These are phyloP conservation scores for Drosophila meridiana DNA, from an alignment of 2,888 invertebrate genomes.

Conservation along the genomic window DNA sequence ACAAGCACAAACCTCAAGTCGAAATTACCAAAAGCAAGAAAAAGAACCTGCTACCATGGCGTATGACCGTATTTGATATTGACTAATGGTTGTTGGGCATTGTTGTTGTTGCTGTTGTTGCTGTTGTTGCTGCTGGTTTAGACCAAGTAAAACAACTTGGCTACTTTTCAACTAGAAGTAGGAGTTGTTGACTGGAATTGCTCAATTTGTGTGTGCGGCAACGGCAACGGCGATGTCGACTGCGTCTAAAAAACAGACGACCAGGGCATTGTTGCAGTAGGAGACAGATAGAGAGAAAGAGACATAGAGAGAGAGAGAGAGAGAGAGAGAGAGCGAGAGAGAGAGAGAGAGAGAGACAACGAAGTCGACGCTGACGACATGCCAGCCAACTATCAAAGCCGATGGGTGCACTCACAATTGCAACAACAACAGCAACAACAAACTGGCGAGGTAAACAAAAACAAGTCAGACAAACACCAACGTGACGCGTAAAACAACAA, in stretches of 20 bases:
- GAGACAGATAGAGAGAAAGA: no score
- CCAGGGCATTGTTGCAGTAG: conserved; percentile 31
- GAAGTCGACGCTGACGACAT: conserved; percentile 53
- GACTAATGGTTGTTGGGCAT: conserved; percentile 65
- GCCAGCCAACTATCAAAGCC: conserved; percentile 40
- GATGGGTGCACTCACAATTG: conserved; percentile 42
- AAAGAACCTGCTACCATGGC: conserved; percentile 76
- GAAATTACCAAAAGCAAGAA: conserved; percentile 69
- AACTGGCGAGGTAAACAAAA: conserved; percentile 30
- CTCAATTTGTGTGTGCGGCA: conserved; percentile 76
- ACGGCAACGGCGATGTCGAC: conserved; percentile 26
- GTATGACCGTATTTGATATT: conserved; percentile 78
- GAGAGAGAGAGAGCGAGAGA: no score
- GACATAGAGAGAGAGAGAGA: background rate
- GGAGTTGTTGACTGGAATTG: conserved; percentile 81
- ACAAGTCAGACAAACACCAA: conserved; percentile 59
- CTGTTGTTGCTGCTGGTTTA: conserved; percentile 49
- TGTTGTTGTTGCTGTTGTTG: conserved; percentile 30
- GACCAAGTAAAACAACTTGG: conserved; percentile 63
- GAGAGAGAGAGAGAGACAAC: conserved; percentile 14
- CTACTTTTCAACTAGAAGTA: conserved; percentile 77
- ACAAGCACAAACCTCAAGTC: conserved; percentile 50
- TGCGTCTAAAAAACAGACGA: conserved; percentile 51
- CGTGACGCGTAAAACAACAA: conserved; percentile 45
- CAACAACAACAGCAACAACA: conserved; percentile 31